Conservation (phyloP, 1,140 invertebrate genomes). For the Polypedilum pembai region DNA sequence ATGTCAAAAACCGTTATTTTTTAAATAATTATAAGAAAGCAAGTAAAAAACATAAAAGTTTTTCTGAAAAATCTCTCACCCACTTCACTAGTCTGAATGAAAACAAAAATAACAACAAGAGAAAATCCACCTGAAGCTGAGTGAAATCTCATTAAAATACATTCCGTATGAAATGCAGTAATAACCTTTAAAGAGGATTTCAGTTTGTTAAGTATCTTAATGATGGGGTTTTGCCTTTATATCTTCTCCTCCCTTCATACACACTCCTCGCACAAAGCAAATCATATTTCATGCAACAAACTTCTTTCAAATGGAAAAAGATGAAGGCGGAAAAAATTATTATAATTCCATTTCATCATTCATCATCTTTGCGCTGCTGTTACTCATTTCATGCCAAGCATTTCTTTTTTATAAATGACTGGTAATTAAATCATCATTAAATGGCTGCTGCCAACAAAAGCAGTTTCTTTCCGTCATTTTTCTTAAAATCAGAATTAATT, state of each 20-base stretch:
- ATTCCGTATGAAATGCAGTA: background rate
- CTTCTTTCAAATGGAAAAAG: slow-evolving; percentile 8
- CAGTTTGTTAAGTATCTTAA: slow-evolving; percentile 4
- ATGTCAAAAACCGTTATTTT: no score
- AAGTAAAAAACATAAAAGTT: no score
- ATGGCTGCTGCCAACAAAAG: background rate
- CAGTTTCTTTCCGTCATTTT: no score
- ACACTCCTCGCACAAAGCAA: background rate
- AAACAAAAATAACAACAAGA: no score
- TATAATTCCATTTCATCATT: background rate
- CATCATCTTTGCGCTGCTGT: background rate
- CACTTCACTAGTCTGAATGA: no score
- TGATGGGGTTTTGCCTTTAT: background rate
- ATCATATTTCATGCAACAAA: slow-evolving; percentile 28
- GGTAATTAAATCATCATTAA: slow-evolving; percentile 23
- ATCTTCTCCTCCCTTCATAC: background rate
- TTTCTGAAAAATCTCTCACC: no score
- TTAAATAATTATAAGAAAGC: no score
- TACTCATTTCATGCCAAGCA: background rate
- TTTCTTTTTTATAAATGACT: slow-evolving; percentile 18
- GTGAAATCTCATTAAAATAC: slow-evolving; percentile 23
- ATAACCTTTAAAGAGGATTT: slow-evolving; percentile 27
- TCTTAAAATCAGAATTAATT: slow-evolving; percentile 21
- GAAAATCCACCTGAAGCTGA: background rate
- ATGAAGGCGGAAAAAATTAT: background rate